Percentiles rank a stretch among this genome's conserved stretches.
These are phyloP conservation scores for Melitaea athalia DNA, from an alignment of 2,888 invertebrate genomes.

Conservation along the genomic window DNA sequence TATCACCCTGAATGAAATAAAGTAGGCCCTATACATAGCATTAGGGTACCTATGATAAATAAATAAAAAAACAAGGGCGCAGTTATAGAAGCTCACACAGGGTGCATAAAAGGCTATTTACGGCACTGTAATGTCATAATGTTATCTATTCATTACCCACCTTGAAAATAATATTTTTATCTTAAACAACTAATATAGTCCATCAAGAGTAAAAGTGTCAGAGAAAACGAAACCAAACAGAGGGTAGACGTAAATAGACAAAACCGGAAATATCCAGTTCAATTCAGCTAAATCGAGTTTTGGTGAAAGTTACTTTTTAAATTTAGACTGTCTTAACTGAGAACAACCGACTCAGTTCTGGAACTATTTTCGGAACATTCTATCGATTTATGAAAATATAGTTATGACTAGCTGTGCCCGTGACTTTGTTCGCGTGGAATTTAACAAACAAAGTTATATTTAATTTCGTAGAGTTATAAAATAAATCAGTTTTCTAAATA, in stretches of 20 bases:
- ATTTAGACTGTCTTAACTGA: constrained; percentile 14
- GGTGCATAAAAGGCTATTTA: too few relatives aligned
- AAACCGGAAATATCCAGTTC: not conserved
- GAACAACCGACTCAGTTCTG: not conserved
- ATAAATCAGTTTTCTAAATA: too few relatives aligned
- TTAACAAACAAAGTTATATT: too few relatives aligned
- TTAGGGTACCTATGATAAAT: too few relatives aligned
- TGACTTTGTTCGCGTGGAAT: too few relatives aligned
- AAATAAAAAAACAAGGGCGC: too few relatives aligned
- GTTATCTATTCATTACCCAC: not conserved
- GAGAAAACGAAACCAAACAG: not conserved
- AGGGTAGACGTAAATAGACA: not conserved
- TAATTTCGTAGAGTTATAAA: too few relatives aligned
- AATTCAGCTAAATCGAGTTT: not conserved
- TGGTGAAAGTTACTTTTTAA: constrained; percentile 8
- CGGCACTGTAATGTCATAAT: too few relatives aligned
- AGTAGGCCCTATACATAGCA: too few relatives aligned
- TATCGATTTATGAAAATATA: constrained; percentile 19
- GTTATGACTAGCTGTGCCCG: too few relatives aligned
- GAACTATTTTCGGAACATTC: not conserved
- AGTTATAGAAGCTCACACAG: too few relatives aligned
- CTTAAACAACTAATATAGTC: not conserved
- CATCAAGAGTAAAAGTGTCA: constrained; percentile 4
- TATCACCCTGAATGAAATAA: too few relatives aligned
- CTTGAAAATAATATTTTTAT: not conserved